Evolutionary conservation across 2,888 invertebrate genomes (phyloP).

Genomic region (Drosophila cognata): DNA sequence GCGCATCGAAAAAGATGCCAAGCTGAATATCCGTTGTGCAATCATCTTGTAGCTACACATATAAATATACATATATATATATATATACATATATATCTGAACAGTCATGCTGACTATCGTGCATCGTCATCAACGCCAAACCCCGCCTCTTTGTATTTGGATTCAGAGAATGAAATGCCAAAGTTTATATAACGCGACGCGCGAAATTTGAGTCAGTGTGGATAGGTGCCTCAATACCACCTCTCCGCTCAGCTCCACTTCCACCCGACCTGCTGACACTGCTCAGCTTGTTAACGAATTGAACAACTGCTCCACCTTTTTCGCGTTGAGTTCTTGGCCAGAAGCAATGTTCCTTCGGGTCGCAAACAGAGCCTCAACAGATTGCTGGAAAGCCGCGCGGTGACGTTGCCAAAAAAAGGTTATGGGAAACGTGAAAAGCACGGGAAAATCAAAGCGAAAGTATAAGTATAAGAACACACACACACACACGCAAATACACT

Average conservation of each 20-base stretch:
- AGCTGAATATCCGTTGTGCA: conserved; percentile 45
- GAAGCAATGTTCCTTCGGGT: conserved; percentile 27
- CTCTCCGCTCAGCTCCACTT: background rate
- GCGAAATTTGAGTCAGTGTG: conserved; percentile 74
- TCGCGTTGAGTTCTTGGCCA: conserved; percentile 53
- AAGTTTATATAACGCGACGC: conserved; percentile 72
- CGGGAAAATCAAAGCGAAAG: conserved; percentile 47
- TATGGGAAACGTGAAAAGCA: conserved; percentile 32
- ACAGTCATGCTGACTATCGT: conserved; percentile 74
- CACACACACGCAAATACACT: conserved; percentile 22
- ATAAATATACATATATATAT: conserved; percentile 14
- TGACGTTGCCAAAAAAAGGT: conserved; percentile 61
- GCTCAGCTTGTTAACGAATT: conserved; percentile 71
- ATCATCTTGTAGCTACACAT: background rate
- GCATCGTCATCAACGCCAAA: conserved; percentile 51
- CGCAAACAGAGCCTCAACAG: conserved; percentile 52
- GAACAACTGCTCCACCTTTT: conserved; percentile 78
- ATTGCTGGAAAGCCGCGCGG: conserved; percentile 49
- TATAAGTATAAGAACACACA: conserved; percentile 15
- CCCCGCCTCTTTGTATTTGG: background rate
- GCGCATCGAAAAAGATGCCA: conserved; percentile 59
- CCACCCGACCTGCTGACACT: background rate
- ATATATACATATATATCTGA: conserved; percentile 25
- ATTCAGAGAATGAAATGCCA: conserved; percentile 58
- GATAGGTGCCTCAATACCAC: conserved; percentile 13